Percentiles rank a stretch among this genome's conserved stretches.
Conservation (phyloP, 1,140 invertebrate species). For the Apis mellifera region DNA sequence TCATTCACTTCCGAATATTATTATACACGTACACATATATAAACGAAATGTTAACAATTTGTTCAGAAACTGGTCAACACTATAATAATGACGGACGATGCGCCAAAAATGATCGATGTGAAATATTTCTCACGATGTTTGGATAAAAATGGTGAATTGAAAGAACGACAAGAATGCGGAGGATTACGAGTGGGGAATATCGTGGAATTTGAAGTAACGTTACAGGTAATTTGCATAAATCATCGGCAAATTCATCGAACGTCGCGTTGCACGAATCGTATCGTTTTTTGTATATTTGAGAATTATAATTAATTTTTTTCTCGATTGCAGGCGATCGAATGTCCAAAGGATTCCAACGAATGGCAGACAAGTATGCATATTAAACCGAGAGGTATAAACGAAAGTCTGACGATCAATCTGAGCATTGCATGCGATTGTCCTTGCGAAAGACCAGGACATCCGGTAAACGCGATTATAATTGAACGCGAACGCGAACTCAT, state of each 20-base stretch:
- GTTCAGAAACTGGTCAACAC: slow-evolving; percentile 77
- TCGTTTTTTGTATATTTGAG: not conserved
- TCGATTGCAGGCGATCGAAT: slow-evolving; percentile 78
- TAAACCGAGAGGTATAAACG: slow-evolving; percentile 89
- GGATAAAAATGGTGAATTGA: slow-evolving; percentile 69
- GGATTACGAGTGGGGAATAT: slow-evolving; percentile 83
- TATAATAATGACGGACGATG: slow-evolving; percentile 83
- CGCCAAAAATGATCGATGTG: slow-evolving; percentile 83
- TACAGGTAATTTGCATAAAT: slow-evolving; percentile 59
- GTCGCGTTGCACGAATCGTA: not conserved
- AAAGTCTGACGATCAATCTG: slow-evolving; percentile 87
- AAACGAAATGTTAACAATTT: not conserved
- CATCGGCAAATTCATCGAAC: not conserved
- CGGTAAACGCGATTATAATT: slow-evolving; percentile 61
- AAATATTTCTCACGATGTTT: slow-evolving; percentile 85
- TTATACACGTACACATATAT: not conserved
- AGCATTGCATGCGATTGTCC: slow-evolving; percentile 89
- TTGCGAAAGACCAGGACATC: slow-evolving; percentile 84
- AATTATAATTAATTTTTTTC: not conserved
- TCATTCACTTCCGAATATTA: slow-evolving; percentile 29
- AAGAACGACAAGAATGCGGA: slow-evolving; percentile 81
- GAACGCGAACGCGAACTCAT: not conserved
- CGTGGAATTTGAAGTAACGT: slow-evolving; percentile 77
- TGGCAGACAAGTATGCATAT: slow-evolving; percentile 87
- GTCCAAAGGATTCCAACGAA: slow-evolving; percentile 83